Evolutionary conservation across 2,797 vertebrate species (phyloP), one percentile per base, ranked within the genome.

Genomic region (Meriones psammophilus): DNA sequence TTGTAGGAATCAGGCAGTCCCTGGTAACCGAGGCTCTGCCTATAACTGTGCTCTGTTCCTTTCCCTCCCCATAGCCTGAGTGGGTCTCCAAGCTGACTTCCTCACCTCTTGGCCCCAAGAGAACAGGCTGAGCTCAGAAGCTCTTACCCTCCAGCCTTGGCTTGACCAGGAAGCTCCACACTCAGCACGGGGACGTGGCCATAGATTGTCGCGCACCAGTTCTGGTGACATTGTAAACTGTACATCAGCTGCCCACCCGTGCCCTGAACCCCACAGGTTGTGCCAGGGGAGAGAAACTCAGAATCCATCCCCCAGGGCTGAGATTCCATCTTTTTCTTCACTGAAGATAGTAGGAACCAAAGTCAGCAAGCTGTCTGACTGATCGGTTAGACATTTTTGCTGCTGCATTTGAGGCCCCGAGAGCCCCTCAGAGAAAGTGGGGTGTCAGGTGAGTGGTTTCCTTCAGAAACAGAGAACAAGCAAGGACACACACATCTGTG

Each of bases 11-110:
- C 94, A 91, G 96, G 78, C 46, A 36, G 87, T 81, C 89, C 96
- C 97, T 83, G 64, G 95, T 20, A 91, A 60, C 56, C 54, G 84
- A 71, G 79, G 92, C 89, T 97, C 87, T 85, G 64, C 92, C 94
- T 92, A 36, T 58, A 85, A 62, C 97, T 94, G 76, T 94, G 76
- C 94, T 95, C 64, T 96, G 94, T 77, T 78, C 5, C 36, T 7
- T 97, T 97, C 96, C 94, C 92, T 97, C 94, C 96, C 98, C 97
- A 97, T 97, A 98, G 83, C 56, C 94, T 84, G 94, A 96, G 95
- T 95, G 96, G 97, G 87, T 96, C 89, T 92, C 97, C 92, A 94
- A 90, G 92, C 96, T 92, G 88, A 92, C 95, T 98, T 83, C 94
- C 86, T n/a, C 92, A 96, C 94, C 95, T 97, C 71, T 96, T 88